These are phyloP conservation scores for Periophthalmodon schlosseri DNA, from an alignment of 2,113 vertebrate genomes.

Conservation along the genomic window DNA sequence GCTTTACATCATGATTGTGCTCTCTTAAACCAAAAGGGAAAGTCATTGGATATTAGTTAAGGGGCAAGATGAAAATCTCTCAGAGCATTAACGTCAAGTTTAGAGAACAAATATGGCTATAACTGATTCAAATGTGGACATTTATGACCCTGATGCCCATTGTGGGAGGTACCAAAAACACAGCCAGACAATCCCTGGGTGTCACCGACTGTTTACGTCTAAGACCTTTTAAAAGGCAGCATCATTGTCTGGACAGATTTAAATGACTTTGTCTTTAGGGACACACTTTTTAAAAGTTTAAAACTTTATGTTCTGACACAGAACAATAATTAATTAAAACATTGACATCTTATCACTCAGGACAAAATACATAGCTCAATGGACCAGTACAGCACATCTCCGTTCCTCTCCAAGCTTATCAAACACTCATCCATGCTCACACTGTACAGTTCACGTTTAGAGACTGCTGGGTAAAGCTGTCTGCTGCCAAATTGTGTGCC, in stretches of 20 bases:
- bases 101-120: constrained; percentile 58
- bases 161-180: constrained; percentile 56
- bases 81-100: constrained; percentile 43
- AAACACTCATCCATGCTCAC: constrained; percentile 58
- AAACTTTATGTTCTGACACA: constrained; percentile 81
- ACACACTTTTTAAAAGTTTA: constrained; percentile 73
- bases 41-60: constrained; percentile 29
- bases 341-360: constrained; percentile 64
- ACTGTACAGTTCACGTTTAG: constrained; percentile 23
- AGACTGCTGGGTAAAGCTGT: constrained; percentile 73
- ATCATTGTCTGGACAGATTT: constrained; percentile 49
- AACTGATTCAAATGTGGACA: constrained; percentile 59
- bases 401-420: constrained; percentile 54
- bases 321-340: constrained; percentile 76
- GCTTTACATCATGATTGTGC: constrained; percentile 30
- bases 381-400: constrained; percentile 24
- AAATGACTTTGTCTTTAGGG: constrained; percentile 53
- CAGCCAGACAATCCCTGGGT: constrained; percentile 24
- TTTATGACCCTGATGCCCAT: constrained; percentile 51
- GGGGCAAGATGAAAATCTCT: constrained; percentile 43
- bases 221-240: constrained; percentile 32
- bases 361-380: constrained; percentile 46
- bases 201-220: constrained; percentile 26
- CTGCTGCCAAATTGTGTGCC: constrained; percentile 49
- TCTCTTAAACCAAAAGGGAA: constrained; percentile 28